phyloP scores from a whole-genome alignment of 2,888 invertebrate species.

The Lamellibrachia columna region DNA sequence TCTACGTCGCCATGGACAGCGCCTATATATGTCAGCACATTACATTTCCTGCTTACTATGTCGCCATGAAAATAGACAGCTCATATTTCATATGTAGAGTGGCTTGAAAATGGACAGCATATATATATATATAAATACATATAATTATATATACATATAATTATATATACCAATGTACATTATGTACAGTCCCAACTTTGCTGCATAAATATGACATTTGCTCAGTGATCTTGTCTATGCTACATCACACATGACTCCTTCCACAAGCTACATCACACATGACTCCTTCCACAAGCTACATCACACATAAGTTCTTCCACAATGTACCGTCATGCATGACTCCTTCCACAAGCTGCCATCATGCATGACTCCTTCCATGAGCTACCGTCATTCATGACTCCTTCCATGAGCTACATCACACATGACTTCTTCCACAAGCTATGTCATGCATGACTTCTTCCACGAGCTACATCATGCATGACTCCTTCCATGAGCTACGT shows the following conservation, averaged over 20 bases:
- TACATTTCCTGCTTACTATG: neutral
- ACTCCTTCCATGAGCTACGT: neutral
- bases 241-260: neutral
- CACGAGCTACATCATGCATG: neutral
- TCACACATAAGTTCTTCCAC: no score
- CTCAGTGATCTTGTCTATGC: neutral
- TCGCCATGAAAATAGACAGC: neutral
- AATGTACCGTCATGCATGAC: no score
- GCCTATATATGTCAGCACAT: neutral
- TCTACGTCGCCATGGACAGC: neutral
- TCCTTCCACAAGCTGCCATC: neutral
- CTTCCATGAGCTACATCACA: conserved; percentile 34
- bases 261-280: no score
- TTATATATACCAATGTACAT: neutral
- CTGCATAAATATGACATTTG: neutral
- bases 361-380: neutral
- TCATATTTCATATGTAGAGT: neutral
- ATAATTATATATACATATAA: no score
- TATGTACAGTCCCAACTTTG: neutral
- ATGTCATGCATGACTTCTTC: neutral
- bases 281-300: no score
- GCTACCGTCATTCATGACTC: neutral
- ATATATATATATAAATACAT: no score
- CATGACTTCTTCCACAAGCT: neutral
- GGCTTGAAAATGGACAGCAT: no score